Base-by-base conservation (phyloP, 2,113 vertebrate genomes). In the Martes martes region DNA sequence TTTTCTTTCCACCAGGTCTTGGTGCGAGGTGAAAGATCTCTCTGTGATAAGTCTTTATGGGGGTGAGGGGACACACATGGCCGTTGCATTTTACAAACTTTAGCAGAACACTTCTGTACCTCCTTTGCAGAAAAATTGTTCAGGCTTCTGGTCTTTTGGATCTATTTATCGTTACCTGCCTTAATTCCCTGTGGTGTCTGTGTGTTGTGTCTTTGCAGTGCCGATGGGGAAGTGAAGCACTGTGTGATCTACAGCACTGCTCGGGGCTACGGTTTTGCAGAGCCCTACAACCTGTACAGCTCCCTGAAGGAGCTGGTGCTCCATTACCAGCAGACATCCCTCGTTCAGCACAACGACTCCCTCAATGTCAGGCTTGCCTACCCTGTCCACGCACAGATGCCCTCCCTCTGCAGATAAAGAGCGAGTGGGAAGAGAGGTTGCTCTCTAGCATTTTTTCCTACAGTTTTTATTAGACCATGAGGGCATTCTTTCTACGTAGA, bases 401-500 rank as follows among this genome's bases (percentile, higher is more conserved):
- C 98, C 97, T 98, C 98, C 33, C 98, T 98, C 97, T 99, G 98
- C 99, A 99, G 99, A 99, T 99, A 99, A 99, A 99, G 88, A 83
- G 87, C 87, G 91, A 90, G 86, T 36, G 71, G 91, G 84, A 57
- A 82, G 89, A 94, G 86, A 63, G 82, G 89, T n/a, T 81, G 98
- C 98, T 98, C 98, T 98, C 98, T 95, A 97, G 97, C 98, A 98
- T 98, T 98, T 97, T 99, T 99, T 98, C 42, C 98, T 99, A 98
- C 98, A 8, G 85, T 99, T 99, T 99, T 99, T 99, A 99, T 98
- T 98, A 99, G 98, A 99, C 98, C 98, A 71, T 36, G 99, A 99
- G 99, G 99, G 99, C 99, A 99, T 99, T 99, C 99, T 99, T 99
- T 99, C 99, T 99, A 99, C 99, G 98, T 99, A 99, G 99, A 99